phyloP scores from a whole-genome alignment of 1,140 invertebrate genomes.

The Drosophila burlai region DNA sequence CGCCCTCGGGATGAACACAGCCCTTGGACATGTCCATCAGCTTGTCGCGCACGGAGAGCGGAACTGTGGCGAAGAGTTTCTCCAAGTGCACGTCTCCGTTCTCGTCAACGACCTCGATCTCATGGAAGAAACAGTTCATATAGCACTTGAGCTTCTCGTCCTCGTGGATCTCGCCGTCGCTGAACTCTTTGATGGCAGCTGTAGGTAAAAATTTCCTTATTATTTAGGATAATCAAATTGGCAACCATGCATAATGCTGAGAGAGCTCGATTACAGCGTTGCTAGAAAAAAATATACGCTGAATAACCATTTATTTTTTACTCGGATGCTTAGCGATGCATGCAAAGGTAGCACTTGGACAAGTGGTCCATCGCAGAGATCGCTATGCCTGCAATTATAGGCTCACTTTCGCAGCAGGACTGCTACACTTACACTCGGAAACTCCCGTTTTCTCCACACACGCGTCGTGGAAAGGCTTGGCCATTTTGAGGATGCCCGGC shows the following conservation, averaged over 20 bases:
- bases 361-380: background rate
- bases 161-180: slow-evolving; percentile 78
- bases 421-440: slow-evolving; percentile 67
- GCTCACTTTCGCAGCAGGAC: slow-evolving; percentile 11
- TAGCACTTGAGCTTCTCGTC: slow-evolving; percentile 80
- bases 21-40: slow-evolving; percentile 70
- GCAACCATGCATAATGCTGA: background rate
- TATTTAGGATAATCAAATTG: too few species aligned
- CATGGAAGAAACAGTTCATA: slow-evolving; percentile 83
- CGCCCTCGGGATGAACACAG: slow-evolving; percentile 74
- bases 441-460: slow-evolving; percentile 82
- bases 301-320: background rate
- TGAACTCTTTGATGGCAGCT: slow-evolving; percentile 82
- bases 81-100: slow-evolving; percentile 80
- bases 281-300: too few species aligned
- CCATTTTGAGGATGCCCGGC: slow-evolving; percentile 74
- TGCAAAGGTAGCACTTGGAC: slow-evolving; percentile 14
- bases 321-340: background rate
- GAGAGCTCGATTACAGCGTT: too few species aligned
- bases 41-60: slow-evolving; percentile 63
- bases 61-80: slow-evolving; percentile 63
- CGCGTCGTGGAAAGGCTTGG: slow-evolving; percentile 76
- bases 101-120: slow-evolving; percentile 76
- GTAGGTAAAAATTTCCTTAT: background rate
- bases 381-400: slow-evolving; percentile 25